A percentile compares a stretch with the other conserved stretches of the same genome.
These are phyloP conservation scores for Mythimna pallens DNA, from an alignment of 2,888 invertebrate species.

Conservation along the genomic window DNA sequence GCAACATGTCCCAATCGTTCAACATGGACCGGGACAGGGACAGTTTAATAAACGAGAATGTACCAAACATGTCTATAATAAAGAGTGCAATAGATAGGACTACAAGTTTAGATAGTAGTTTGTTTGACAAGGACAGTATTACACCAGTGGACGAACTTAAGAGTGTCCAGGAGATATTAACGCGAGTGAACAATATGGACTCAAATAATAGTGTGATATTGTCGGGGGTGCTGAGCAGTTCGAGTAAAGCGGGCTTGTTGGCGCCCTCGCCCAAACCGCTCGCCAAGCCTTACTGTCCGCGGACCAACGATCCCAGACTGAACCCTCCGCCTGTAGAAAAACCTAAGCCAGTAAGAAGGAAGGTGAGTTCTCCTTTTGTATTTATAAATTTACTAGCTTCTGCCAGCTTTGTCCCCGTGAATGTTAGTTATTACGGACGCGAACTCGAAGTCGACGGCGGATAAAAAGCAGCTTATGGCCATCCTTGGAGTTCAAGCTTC, in stretches of 20 bases:
- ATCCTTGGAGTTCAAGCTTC: no score
- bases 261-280: slow-evolving; percentile 69
- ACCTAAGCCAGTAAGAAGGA: slow-evolving; percentile 89
- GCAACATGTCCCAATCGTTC: slow-evolving; percentile 82
- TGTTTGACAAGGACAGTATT: slow-evolving; percentile 83
- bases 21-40: slow-evolving; percentile 77
- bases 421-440: no score
- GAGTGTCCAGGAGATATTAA: slow-evolving; percentile 87
- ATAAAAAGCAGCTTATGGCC: no score
- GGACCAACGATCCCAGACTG: slow-evolving; percentile 83
- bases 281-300: slow-evolving; percentile 73
- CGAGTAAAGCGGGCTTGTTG: slow-evolving; percentile 71
- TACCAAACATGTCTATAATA: slow-evolving; percentile 87
- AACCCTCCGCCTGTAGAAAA: slow-evolving; percentile 87
- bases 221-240: slow-evolving; percentile 85
- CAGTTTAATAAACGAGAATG: slow-evolving; percentile 80
- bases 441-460: no score
- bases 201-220: slow-evolving; percentile 88
- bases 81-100: slow-evolving; percentile 89
- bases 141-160: slow-evolving; percentile 85
- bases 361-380: slow-evolving; percentile 77
- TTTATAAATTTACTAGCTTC: not conserved
- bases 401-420: no score
- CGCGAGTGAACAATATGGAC: slow-evolving; percentile 89
- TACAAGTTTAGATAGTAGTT: slow-evolving; percentile 86